Conservation (phyloP, 2,797 vertebrate species). For the Chrysocyon brachyurus region DNA sequence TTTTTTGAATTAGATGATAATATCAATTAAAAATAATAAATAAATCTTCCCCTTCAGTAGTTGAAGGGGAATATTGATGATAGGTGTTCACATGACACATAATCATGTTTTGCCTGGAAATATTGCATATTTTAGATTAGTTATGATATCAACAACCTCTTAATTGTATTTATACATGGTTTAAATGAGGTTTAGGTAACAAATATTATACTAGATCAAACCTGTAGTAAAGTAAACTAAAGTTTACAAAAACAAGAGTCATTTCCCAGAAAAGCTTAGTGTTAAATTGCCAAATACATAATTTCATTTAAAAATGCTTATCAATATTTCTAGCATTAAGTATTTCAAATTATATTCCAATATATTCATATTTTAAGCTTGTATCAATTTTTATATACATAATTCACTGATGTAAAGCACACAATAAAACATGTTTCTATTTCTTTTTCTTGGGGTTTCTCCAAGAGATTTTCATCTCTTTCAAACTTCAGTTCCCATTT, state of each 20-base stretch:
- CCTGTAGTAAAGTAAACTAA: not conserved
- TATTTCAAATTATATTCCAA: not conserved
- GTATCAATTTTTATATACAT: not conserved
- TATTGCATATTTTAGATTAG: not conserved
- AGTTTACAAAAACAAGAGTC: not conserved
- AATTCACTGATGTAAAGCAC: not conserved
- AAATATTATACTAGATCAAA: not conserved
- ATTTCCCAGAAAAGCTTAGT: not conserved
- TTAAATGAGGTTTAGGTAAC: not conserved
- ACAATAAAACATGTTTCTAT: not conserved
- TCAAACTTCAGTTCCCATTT: not conserved
- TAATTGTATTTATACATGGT: not conserved
- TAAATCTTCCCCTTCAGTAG: not conserved
- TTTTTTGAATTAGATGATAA: not conserved
- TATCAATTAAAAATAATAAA: not conserved
- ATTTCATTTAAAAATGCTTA: not conserved
- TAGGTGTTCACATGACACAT: not conserved
- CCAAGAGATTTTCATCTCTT: not conserved
- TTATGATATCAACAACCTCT: not conserved
- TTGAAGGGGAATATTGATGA: not conserved
- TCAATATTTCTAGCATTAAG: not conserved
- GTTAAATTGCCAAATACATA: not conserved
- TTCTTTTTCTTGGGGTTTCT: not conserved
- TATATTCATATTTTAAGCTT: not conserved
- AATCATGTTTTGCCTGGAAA: not conserved